phyloP scores from a whole-genome alignment of 2,797 vertebrate species.

The Poeciliopsis turneri region DNA sequence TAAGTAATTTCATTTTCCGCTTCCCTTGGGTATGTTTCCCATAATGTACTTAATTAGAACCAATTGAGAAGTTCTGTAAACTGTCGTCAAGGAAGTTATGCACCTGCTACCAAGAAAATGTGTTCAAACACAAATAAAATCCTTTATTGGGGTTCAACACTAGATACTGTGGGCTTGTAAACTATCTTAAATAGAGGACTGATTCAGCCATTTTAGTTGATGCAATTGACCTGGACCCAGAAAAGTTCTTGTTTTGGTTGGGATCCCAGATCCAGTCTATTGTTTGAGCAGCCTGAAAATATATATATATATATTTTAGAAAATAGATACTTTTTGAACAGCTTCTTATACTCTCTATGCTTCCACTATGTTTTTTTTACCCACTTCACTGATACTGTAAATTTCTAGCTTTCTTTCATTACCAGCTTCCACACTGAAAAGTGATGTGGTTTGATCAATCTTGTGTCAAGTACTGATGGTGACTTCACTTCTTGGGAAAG shows the following conservation, averaged over 20 bases:
- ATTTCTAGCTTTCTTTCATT: neutral
- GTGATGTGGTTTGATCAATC: neutral
- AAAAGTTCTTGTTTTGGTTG: neutral
- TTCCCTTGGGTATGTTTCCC: neutral
- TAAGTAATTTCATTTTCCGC: neutral
- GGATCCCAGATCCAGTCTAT: neutral
- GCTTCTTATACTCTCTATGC: neutral
- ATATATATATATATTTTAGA: neutral
- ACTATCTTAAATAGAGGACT: neutral
- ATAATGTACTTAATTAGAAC: neutral
- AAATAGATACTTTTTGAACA: neutral
- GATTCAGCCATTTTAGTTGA: neutral
- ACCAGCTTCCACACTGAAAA: neutral
- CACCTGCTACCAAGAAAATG: neutral
- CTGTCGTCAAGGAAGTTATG: neutral
- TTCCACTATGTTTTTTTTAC: neutral
- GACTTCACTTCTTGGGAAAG: neutral
- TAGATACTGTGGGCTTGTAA: neutral
- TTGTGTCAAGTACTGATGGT: neutral
- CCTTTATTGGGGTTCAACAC: neutral
- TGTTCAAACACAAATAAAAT: neutral
- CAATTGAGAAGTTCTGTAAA: neutral
- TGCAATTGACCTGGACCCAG: neutral
- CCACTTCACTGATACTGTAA: neutral
- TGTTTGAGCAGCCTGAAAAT: too few relatives aligned